Conservation (phyloP, 1,140 invertebrate genomes). For the Muscidifurax raptorellus region DNA sequence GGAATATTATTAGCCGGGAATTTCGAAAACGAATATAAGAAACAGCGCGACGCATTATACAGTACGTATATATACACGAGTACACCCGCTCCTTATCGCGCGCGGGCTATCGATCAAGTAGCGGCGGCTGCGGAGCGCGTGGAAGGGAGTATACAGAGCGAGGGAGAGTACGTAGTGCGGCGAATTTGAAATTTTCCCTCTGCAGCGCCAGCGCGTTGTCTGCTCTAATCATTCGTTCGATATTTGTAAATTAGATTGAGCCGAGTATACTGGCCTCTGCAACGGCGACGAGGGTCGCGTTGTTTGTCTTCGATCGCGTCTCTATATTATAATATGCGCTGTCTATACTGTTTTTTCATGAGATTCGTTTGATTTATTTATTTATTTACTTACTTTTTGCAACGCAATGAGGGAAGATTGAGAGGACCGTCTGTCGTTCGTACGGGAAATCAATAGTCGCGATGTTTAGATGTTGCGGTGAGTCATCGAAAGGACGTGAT, state of each 20-base stretch:
- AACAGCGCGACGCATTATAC: too few species aligned
- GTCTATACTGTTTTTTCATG: neutral
- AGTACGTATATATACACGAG: neutral
- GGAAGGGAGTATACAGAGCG: neutral
- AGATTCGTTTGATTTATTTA: neutral
- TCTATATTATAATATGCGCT: neutral
- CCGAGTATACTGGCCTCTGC: neutral
- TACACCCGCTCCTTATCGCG: constrained; percentile 37
- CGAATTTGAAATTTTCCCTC: constrained; percentile 49
- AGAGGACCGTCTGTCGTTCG: neutral
- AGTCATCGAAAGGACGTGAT: neutral
- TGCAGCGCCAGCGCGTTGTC: constrained; percentile 17
- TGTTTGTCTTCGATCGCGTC: neutral
- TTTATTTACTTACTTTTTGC: neutral
- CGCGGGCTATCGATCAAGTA: constrained; percentile 43
- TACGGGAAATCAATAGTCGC: neutral
- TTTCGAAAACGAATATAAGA: too few species aligned
- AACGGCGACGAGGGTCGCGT: neutral
- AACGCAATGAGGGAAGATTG: neutral
- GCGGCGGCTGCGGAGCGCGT: neutral
- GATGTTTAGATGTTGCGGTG: neutral
- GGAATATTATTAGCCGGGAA: neutral
- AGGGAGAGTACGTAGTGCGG: neutral
- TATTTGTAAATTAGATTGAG: constrained; percentile 51
- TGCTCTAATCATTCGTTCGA: constrained; percentile 47